Evolutionary conservation across 2,888 invertebrate genomes (phyloP), one percentile per base, ranked within the genome.

Genomic region (Eristalis arbustorum): DNA sequence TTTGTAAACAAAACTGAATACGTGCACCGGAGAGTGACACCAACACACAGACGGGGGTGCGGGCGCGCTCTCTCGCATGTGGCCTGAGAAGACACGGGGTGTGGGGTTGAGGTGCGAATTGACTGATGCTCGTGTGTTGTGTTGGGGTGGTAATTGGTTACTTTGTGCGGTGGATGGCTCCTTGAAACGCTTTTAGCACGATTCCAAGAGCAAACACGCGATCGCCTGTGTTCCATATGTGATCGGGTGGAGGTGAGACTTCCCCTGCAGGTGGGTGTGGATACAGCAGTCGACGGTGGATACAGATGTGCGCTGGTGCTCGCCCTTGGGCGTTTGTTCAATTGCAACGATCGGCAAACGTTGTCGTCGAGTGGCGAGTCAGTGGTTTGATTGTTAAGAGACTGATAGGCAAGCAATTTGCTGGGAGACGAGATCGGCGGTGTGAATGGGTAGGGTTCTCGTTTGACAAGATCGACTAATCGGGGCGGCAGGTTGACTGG

Each of bases 171-270:
- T 71, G 56, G 71, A n/a, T n/a, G n/a, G 71, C 85, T 85, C 88
- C 89, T 88, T 89, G 89, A 89, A 88, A 83, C 80, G 83, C 87
- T 88, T 89, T 89, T 89, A 88, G 88, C 87, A 76, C 80, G 76
- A 78, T 73, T 37, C 25, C 8, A 40, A 56, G 67, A 63, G 79
- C 22, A 80, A 80, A 80, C 57, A 57, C 13, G 34, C 11, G 18
- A 62, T 37, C 40, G 28, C 37, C 72, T 28, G 74, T 69, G 56
- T 57, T 57, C 31, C 18, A 37, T 18, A 25, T 57, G 22, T 22
- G 62, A 63, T 68, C 62, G 59, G 59, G 25, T 25, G 59, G 31
- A 8, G 10, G 31, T 31, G 31, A 31, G 31, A 31, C 31, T 31
- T 31, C 31, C 31, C 31, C 31, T 0, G 1, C 4, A 10, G 31